These are phyloP conservation scores for Chanos chanos DNA, from an alignment of 2,797 vertebrate genomes.

Conservation along the genomic window DNA sequence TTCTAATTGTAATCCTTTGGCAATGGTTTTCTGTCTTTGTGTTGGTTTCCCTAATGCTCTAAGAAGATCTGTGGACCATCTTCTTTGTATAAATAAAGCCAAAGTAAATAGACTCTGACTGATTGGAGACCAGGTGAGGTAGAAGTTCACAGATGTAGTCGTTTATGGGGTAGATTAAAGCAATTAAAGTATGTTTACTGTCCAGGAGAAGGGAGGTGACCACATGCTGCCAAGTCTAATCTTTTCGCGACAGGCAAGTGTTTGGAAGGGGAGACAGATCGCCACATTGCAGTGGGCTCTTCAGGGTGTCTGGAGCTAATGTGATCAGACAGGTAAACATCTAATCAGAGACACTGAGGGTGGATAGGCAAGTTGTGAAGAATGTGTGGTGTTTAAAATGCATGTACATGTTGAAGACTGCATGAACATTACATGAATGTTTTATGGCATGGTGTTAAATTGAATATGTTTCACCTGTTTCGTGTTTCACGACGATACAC, in stretches of 20 bases:
- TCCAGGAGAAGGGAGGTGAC: conserved; percentile 7
- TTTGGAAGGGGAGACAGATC: too few relatives aligned
- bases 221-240: neutral
- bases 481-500: too few relatives aligned
- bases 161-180: conserved; percentile 45
- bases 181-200: conserved; percentile 31
- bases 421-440: too few relatives aligned
- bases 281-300: neutral
- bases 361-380: too few relatives aligned
- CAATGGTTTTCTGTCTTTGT: conserved; percentile 28
- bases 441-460: too few relatives aligned
- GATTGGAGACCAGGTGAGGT: conserved; percentile 40
- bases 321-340: too few relatives aligned
- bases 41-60: conserved; percentile 34
- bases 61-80: conserved; percentile 4
- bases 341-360: too few relatives aligned
- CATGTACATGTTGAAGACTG: too few relatives aligned
- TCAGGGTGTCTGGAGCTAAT: too few relatives aligned
- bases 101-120: conserved; percentile 36
- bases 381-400: too few relatives aligned
- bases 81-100: conserved; percentile 31
- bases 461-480: too few relatives aligned
- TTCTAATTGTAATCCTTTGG: conserved; percentile 35
- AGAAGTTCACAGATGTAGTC: conserved; percentile 35
- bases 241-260: neutral